phyloP scores from a whole-genome alignment of 2,113 vertebrate species.

The Taxidea taxus region DNA sequence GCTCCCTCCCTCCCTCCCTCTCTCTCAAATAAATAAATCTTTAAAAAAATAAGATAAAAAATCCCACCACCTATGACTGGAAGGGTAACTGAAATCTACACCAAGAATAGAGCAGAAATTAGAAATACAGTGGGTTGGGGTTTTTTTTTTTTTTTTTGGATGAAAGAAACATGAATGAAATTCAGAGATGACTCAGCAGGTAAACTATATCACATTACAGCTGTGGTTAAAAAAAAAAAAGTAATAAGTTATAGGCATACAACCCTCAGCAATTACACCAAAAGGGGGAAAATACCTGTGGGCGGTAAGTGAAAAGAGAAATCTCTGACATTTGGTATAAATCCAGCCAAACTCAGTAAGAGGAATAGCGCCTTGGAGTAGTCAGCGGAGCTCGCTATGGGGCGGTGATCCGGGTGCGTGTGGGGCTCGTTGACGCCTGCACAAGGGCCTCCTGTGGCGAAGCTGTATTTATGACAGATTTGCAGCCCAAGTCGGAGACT shows the following conservation, averaged over 20 bases:
- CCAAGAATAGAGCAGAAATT: background rate
- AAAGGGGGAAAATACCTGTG: background rate
- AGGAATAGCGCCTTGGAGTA: background rate
- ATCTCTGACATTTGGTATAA: background rate
- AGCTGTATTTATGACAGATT: background rate
- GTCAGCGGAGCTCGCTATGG: background rate
- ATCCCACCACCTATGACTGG: background rate
- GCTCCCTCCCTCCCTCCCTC: background rate
- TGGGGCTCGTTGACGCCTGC: background rate
- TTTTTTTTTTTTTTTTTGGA: background rate
- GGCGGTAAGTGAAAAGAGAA: constrained; percentile 8
- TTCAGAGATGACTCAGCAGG: background rate
- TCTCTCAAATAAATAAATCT: background rate
- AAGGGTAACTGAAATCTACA: constrained; percentile 25
- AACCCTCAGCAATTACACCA: constrained; percentile 3
- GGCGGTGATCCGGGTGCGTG: accelerated
- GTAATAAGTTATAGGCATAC: background rate
- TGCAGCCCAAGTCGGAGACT: background rate
- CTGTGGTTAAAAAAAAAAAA: background rate
- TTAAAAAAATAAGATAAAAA: background rate
- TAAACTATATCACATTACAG: constrained; percentile 23
- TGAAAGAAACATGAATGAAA: constrained; percentile 25
- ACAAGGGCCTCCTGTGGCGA: background rate
- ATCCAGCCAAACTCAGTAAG: background rate
- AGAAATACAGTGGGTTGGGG: background rate